Conservation (phyloP, 2,113 vertebrate species). For the Colistium nudipinnis region DNA sequence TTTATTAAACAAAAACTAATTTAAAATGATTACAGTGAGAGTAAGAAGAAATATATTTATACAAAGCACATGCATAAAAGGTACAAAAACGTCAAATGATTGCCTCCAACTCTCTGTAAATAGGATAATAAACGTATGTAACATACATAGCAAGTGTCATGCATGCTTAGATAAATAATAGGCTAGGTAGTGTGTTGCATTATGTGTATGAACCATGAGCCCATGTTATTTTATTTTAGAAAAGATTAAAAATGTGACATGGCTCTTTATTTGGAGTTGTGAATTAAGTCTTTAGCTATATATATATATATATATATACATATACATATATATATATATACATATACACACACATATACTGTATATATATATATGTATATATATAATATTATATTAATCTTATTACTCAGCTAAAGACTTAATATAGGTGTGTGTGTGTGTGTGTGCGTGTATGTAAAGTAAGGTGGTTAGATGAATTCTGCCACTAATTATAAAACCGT, state of each 20-base stretch:
- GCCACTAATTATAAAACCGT: conserved; percentile 48
- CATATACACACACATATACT: conserved; percentile 20
- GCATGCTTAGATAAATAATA: conserved; percentile 74
- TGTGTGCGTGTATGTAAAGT: too few relatives aligned
- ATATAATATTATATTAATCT: too few relatives aligned
- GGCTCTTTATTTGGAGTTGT: conserved; percentile 26
- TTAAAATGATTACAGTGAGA: conserved; percentile 71
- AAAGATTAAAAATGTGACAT: conserved; percentile 23
- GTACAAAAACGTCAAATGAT: conserved; percentile 66
- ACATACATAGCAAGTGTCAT: conserved; percentile 69
- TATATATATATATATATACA: conserved; percentile 21
- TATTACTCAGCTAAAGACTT: too few relatives aligned
- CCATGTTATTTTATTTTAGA: conserved; percentile 36
- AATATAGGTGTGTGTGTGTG: too few relatives aligned
- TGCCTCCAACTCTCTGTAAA: conserved; percentile 62
- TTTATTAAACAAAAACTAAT: conserved; percentile 75
- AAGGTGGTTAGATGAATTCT: conserved; percentile 51
- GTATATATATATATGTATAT: conserved; percentile 26
- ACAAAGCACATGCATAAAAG: conserved; percentile 75
- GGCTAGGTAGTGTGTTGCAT: conserved; percentile 65
- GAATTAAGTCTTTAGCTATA: conserved; percentile 26
- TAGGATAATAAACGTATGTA: conserved; percentile 63
- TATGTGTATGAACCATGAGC: conserved; percentile 38
- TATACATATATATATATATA: conserved; percentile 19
- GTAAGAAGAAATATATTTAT: conserved; percentile 52